phyloP scores from a whole-genome alignment of 2,113 vertebrate genomes.

The Dasypus novemcinctus region DNA sequence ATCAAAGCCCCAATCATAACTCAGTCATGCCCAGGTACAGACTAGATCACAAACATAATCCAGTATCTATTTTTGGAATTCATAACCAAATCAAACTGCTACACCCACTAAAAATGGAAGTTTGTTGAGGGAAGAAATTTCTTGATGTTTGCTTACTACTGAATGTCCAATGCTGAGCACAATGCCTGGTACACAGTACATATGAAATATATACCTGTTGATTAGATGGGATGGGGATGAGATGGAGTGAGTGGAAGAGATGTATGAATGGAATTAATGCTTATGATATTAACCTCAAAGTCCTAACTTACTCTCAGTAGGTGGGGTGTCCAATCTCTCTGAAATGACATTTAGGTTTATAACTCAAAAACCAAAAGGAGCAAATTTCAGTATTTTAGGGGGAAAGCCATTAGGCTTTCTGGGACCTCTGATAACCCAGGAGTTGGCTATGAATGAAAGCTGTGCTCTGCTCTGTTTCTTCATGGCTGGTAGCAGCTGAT shows the following conservation, averaged over 20 bases:
- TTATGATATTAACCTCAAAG: background rate
- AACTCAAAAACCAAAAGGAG: background rate
- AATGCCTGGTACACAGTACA: background rate
- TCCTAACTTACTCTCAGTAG: background rate
- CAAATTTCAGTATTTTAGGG: background rate
- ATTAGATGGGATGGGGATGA: background rate
- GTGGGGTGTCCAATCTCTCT: background rate
- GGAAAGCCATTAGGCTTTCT: background rate
- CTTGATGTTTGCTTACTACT: background rate
- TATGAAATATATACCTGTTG: background rate
- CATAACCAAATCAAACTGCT: too few species aligned
- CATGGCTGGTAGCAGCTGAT: background rate
- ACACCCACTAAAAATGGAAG: background rate
- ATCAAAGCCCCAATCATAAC: too few species aligned
- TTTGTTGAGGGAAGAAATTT: background rate
- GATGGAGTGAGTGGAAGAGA: background rate
- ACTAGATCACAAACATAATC: too few species aligned
- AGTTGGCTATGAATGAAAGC: background rate
- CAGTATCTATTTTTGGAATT: too few species aligned
- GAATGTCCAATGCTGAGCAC: background rate
- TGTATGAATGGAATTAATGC: background rate
- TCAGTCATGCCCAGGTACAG: too few species aligned
- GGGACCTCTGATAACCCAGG: background rate
- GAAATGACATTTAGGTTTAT: background rate
- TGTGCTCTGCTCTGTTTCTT: background rate